Base-by-base conservation (phyloP, 2,888 invertebrate genomes). In the Chouioia cunea region DNA sequence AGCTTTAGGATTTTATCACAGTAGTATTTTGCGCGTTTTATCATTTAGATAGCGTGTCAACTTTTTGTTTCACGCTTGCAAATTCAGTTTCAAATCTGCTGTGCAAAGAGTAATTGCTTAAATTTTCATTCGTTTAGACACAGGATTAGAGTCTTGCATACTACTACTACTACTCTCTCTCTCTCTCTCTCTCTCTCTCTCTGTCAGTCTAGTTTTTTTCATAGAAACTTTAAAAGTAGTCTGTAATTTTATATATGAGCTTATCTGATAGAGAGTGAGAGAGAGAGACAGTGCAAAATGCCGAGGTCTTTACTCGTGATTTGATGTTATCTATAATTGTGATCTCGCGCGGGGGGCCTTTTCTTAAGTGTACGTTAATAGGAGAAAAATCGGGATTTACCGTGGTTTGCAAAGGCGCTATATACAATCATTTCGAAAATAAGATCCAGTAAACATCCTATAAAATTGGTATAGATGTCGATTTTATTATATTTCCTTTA, bases 281-380 rank as follows among this genome's bases (percentile, higher is more conserved):
- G 14, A 15, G 14, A 20, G 50, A 52, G 52, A 16, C 12, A 16
- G 14, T 12, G 23, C 57, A n/a, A n/a, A 20, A 53, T 6, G 14
- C n/a, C 47, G 18, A n/a, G n/a, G 16, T 54, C 23, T 36, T 36
- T 15, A 36, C 43, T 65, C 48, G 43, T 50, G 50, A 65, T 65
- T 65, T 50, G 50, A 65, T 54, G 20, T 50, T 57, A 65, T 65
- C 65, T 65, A 65, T 65, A 65, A 65, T 65, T 65, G 57, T 65
- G 36, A 75, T 79, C 65, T 65, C 4, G 14, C n/a, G 64, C 36
- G 36, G 20, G 2, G 36, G 82, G 36, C 36, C 36, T 36, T 36
- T 10, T 36, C 36, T 36, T 10, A 10, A 36, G 36, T 36, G 36
- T 12, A 36, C 36, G 36, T 36, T 36, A 36, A 36, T 36, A 36